Evolutionary conservation across 1,140 invertebrate genomes (phyloP).

Genomic region (Caenorhabditis briggsae): DNA sequence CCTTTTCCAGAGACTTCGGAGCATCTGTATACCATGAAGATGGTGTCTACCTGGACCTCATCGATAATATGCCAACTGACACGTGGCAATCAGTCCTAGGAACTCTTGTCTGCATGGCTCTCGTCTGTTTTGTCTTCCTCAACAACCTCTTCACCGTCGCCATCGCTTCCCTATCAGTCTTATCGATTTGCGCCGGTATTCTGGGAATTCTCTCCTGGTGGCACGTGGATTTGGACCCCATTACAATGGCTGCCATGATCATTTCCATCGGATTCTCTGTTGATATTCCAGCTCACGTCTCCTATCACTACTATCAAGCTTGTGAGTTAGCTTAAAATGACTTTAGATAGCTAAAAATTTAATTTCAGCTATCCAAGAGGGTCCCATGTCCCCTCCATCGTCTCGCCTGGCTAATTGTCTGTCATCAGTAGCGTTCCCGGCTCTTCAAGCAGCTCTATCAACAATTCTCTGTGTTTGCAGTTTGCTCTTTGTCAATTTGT

Average conservation of each 20-base stretch:
- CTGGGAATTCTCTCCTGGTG: conserved; percentile 79
- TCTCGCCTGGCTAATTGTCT: conserved; percentile 76
- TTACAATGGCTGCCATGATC: conserved; percentile 80
- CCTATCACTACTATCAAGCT: conserved; percentile 80
- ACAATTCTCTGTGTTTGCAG: conserved; percentile 75
- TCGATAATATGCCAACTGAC: conserved; percentile 79
- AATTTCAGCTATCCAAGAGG: conserved; percentile 63
- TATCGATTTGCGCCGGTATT: conserved; percentile 78
- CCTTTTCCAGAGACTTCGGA: conserved; percentile 69
- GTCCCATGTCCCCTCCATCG: conserved; percentile 66
- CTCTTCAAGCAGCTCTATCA: conserved; percentile 74
- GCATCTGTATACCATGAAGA: conserved; percentile 77
- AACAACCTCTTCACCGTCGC: conserved; percentile 78
- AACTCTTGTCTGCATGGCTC: conserved; percentile 75
- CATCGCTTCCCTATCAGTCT: conserved; percentile 78
- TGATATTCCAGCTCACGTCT: conserved; percentile 79
- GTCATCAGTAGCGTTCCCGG: conserved; percentile 76
- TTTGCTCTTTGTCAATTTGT: conserved; percentile 74
- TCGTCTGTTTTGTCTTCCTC: conserved; percentile 79
- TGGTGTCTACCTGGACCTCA: conserved; percentile 78
- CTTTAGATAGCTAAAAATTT: neutral
- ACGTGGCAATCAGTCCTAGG: conserved; percentile 78
- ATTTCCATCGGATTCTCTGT: conserved; percentile 80
- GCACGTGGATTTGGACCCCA: conserved; percentile 78
- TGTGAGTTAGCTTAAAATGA: conserved; percentile 16